Evolutionary conservation across 2,113 vertebrate species (phyloP).

Genomic region (Vireo altiloquus): DNA sequence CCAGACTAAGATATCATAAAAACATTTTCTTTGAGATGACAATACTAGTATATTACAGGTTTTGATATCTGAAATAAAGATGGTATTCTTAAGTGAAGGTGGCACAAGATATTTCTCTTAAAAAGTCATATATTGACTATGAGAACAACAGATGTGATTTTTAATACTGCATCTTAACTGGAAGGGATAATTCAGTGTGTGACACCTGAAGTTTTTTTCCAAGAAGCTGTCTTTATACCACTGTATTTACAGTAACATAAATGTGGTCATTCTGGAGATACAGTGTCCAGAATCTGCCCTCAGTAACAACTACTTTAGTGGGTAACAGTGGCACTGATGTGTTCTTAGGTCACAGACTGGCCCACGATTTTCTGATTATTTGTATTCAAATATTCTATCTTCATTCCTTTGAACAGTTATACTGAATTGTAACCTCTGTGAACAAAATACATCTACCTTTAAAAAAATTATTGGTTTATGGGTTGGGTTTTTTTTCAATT

Average conservation of each 20-base stretch:
- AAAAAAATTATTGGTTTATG: background rate
- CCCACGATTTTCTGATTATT: background rate
- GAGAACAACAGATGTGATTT: background rate
- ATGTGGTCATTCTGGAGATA: background rate
- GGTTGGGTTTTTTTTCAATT: background rate
- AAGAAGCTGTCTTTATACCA: background rate
- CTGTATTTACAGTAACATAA: background rate
- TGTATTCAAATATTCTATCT: background rate
- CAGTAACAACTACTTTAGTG: background rate
- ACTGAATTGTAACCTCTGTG: background rate
- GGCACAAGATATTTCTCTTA: background rate
- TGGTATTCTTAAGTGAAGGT: background rate
- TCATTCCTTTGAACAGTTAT: background rate
- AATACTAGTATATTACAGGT: background rate
- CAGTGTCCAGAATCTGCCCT: background rate
- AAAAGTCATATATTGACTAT: background rate
- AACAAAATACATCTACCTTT: background rate
- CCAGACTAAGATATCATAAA: background rate
- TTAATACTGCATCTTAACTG: background rate
- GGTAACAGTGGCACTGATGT: rapidly evolving
- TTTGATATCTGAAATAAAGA: background rate
- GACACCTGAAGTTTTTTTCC: background rate
- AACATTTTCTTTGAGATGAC: background rate
- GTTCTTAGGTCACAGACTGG: background rate
- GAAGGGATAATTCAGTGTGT: background rate